A percentile compares a stretch with the other conserved stretches of the same genome.
These are phyloP conservation scores for Muscicapa comitata DNA, from an alignment of 2,797 vertebrate species.

Conservation along the genomic window DNA sequence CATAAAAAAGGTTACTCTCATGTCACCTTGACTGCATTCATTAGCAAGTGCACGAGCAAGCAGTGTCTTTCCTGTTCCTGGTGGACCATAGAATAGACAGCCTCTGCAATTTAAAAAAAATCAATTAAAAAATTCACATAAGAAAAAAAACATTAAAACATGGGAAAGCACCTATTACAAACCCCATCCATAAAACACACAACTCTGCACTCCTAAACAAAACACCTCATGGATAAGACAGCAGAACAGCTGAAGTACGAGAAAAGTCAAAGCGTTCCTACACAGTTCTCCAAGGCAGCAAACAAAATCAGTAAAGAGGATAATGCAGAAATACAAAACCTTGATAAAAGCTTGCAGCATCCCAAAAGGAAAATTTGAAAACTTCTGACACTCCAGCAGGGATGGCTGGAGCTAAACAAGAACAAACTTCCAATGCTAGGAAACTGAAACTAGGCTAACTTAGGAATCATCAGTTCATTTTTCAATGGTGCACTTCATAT, in stretches of 20 bases:
- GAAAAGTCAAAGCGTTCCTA: neutral
- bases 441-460: neutral
- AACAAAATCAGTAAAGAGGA: neutral
- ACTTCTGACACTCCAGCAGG: neutral
- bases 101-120: conserved; percentile 76
- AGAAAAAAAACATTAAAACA: neutral
- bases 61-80: conserved; percentile 93
- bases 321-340: neutral
- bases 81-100: conserved; percentile 93
- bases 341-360: neutral
- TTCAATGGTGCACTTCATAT: neutral
- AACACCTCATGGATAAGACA: neutral
- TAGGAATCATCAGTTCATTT: neutral
- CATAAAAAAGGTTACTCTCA: conserved; percentile 92
- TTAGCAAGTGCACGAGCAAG: conserved; percentile 92
- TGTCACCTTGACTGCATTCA: conserved; percentile 88
- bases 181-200: neutral
- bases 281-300: neutral
- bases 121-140: rapidly evolving
- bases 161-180: neutral
- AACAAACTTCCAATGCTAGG: neutral
- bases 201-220: neutral
- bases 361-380: neutral
- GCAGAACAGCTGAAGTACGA: neutral
- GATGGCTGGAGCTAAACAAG: neutral